These are phyloP conservation scores for Columbina picui DNA, from an alignment of 2,113 vertebrate genomes.

Conservation along the genomic window DNA sequence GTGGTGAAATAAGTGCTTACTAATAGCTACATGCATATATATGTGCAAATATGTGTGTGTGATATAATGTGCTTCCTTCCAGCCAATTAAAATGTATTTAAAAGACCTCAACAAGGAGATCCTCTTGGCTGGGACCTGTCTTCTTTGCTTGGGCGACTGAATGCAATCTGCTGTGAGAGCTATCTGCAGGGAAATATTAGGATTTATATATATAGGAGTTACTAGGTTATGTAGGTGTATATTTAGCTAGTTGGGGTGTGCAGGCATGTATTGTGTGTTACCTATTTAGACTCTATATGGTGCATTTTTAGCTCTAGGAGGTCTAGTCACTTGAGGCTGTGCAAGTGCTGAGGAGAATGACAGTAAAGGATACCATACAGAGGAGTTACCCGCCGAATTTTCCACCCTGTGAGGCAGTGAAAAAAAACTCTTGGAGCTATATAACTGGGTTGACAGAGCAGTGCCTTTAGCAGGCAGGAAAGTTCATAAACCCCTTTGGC, in stretches of 20 bases:
- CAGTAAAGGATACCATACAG: neutral
- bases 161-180: neutral
- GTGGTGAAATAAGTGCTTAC: neutral
- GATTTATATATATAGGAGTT: neutral
- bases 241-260: neutral
- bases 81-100: neutral
- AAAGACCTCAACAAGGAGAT: neutral
- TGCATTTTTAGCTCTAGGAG: constrained; percentile 33
- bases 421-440: neutral
- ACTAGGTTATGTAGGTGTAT: neutral
- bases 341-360: neutral
- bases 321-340: neutral
- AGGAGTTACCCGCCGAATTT: neutral
- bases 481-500: neutral
- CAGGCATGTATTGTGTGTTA: neutral
- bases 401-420: neutral
- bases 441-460: neutral
- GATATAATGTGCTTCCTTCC: neutral
- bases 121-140: neutral
- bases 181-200: neutral
- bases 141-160: neutral
- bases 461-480: neutral
- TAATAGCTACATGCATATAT: neutral
- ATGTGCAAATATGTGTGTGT: neutral
- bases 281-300: neutral